Evolutionary conservation across 2,888 invertebrate genomes (phyloP), one percentile per base, ranked within the genome.

Genomic region (Polydesmus complanatus): DNA sequence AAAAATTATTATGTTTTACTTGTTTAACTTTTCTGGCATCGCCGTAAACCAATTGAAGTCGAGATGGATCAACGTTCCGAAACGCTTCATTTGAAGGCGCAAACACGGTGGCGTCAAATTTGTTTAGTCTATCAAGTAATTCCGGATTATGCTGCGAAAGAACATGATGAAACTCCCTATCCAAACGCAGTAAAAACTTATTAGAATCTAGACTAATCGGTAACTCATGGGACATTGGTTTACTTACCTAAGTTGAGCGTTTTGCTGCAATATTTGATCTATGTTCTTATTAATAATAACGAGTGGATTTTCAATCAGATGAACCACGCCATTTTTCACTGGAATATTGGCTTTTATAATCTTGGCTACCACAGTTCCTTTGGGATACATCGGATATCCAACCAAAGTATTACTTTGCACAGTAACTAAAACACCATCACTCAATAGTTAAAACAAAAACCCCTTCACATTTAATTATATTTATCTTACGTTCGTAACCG

Each of bases 261-360:
- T 61, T 25, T 57, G 56, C n/a, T 61, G 27, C 14, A 61, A 14
- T 70, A 91, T 88, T 73, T 91, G 84, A 66, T 83, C 83, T 64
- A 92, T 85, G 2, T 86, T 85, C n/a, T 86, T 86, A 70, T 92
- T 91, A 58, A 91, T 88, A 62, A 93, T 85, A 86, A 93, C 90
- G 19, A 94, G 78, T 0, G 93, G 93, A 65, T 88, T 82, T 69
- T 90, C 87, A 67, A 94, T 93, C 65, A 95, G 81, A 76, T 95
- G 94, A 2, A 94, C 84, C 0, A 94, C 92, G 37, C 94, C 93
- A 70, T 93, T 94, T 70, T 83, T 84, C 27, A 93, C 89, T 0
- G 93, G 92, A 66, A 94, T 92, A 74, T 94, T 93, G 37, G 86
- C 86, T 71, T 85, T 83, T 8, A 91, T 84, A 64, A 94, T 88